Percentiles rank a stretch among this genome's conserved stretches.
Evolutionary conservation across 37 sponge, comb jelly and placozoan genomes (phyloP).

Genomic region (Tethya wilhelma): DNA sequence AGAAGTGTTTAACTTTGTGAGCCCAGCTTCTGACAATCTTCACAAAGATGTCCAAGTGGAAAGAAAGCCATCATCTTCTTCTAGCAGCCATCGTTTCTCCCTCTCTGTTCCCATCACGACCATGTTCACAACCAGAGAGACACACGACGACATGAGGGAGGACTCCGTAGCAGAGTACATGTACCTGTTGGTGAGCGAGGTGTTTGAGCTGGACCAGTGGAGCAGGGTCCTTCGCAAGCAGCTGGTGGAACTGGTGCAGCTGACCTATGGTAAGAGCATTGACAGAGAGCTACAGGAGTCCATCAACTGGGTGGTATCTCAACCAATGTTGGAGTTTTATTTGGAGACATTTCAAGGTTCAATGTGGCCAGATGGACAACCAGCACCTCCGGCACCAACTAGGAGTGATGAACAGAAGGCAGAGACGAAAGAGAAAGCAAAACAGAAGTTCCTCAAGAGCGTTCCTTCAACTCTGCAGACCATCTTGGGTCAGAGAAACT

Average conservation of each 20-base stretch:
- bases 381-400: slow-evolving; percentile 16
- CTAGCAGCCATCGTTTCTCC: slow-evolving; percentile 4
- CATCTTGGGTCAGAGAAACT: slow-evolving; percentile 72
- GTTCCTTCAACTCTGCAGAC: slow-evolving; percentile 70
- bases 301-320: slow-evolving; percentile 79
- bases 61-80: slow-evolving; percentile 5
- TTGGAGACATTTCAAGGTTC: slow-evolving; percentile 68
- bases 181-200: slow-evolving; percentile 74
- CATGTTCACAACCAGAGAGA: background rate
- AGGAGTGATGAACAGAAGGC: slow-evolving; percentile 80
- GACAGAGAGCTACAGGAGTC: slow-evolving; percentile 80
- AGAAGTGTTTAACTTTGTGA: slow-evolving; percentile 80
- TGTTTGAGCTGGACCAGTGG: slow-evolving; percentile 88
- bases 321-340: slow-evolving; percentile 87
- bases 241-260: slow-evolving; percentile 81
- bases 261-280: slow-evolving; percentile 83
- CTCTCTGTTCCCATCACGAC: slow-evolving; percentile 1
- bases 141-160: slow-evolving; percentile 26
- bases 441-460: slow-evolving; percentile 67
- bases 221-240: slow-evolving; percentile 70
- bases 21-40: slow-evolving; percentile 65
- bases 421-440: slow-evolving; percentile 70
- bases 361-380: slow-evolving; percentile 73
- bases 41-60: slow-evolving; percentile 8
- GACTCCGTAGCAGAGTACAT: slow-evolving; percentile 78